Conservation (phyloP, 1,140 invertebrate genomes). For the Drosophila mojavensis region DNA sequence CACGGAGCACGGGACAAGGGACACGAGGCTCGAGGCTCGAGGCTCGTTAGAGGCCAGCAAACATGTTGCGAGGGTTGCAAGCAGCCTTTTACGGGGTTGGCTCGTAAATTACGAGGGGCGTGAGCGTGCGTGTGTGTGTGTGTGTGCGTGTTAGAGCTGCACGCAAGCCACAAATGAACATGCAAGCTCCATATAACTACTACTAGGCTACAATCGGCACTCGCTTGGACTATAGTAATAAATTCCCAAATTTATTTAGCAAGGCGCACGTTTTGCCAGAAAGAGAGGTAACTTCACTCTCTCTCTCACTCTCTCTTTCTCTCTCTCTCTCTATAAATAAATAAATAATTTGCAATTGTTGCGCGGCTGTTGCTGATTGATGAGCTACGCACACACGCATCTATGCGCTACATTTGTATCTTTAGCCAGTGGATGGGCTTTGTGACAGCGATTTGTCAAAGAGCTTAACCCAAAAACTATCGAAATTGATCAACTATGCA, state of each 20-base stretch:
- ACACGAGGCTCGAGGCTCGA: conserved; percentile 3
- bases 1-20: neutral
- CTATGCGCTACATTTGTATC: conserved; percentile 17
- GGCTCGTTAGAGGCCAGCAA: conserved; percentile 48
- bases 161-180: conserved; percentile 71
- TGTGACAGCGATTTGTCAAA: conserved; percentile 36
- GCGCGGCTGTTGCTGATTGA: conserved; percentile 12
- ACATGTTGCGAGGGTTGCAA: conserved; percentile 59
- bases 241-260: conserved; percentile 68
- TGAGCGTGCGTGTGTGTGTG: conserved; percentile 22
- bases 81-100: conserved; percentile 48
- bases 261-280: conserved; percentile 55
- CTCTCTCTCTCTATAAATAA: conserved; percentile 2
- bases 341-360: conserved; percentile 33
- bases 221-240: conserved; percentile 36
- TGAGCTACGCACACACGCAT: neutral
- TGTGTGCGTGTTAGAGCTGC: conserved; percentile 45
- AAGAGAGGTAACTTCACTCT: neutral
- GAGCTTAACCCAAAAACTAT: conserved; percentile 22
- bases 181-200: conserved; percentile 52
- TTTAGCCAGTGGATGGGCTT: conserved; percentile 18
- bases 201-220: conserved; percentile 4
- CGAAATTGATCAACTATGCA: conserved; percentile 44
- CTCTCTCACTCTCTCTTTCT: neutral
- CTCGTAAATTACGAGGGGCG: conserved; percentile 58